phyloP scores from a whole-genome alignment of 2,797 vertebrate genomes.

The Cossypha heuglini region DNA sequence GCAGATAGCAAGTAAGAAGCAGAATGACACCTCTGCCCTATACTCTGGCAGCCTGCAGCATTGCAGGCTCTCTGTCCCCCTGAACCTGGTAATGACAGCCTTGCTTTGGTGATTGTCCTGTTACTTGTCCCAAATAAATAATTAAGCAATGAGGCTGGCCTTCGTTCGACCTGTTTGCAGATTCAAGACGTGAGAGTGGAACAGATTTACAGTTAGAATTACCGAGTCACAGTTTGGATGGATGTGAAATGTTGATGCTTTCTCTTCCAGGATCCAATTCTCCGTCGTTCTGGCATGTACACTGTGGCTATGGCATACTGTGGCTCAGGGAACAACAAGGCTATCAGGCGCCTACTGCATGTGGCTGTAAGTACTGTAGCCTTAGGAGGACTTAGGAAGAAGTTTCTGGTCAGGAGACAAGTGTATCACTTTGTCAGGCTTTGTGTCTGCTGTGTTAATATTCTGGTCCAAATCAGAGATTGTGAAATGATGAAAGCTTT shows the following conservation, averaged over 20 bases:
- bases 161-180: neutral
- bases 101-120: neutral
- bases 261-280: constrained; percentile 86
- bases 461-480: neutral
- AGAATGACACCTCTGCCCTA: neutral
- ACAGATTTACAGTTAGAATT: neutral
- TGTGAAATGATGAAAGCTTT: neutral
- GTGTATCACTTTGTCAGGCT: neutral
- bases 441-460: neutral
- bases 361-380: constrained; percentile 88
- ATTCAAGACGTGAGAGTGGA: neutral
- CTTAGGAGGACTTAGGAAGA: neutral
- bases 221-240: neutral
- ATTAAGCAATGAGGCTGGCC: neutral
- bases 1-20: neutral
- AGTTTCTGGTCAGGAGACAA: neutral
- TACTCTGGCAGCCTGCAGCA: neutral
- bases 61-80: neutral
- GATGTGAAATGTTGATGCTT: neutral
- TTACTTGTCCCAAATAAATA: neutral
- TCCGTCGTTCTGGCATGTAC: constrained; percentile 98
- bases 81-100: neutral
- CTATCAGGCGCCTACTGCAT: constrained; percentile 93
- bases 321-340: constrained; percentile 98
- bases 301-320: constrained; percentile 99